Conservation (phyloP, 2,888 invertebrate species). For the Macrosiphum euphorbiae region DNA sequence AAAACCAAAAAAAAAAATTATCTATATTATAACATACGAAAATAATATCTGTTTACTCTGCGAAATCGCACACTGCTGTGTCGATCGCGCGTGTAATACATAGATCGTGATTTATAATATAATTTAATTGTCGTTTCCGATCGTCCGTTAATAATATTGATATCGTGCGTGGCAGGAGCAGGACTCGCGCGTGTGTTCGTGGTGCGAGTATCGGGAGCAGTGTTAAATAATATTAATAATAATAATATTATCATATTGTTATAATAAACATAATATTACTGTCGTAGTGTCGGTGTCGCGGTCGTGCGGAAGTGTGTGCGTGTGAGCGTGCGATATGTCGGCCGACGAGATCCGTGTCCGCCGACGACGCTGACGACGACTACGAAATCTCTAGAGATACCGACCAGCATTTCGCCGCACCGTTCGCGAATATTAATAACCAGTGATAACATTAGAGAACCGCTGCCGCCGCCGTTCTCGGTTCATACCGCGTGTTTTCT, state of each 20-base stretch:
- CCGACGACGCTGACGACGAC: conserved; percentile 19
- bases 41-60: neutral
- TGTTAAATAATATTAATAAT: neutral
- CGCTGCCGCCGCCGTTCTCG: neutral
- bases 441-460: neutral
- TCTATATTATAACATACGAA: neutral
- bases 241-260: neutral
- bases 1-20: neutral
- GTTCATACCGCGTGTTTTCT: neutral
- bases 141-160: neutral
- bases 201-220: neutral
- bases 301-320: neutral
- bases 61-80: neutral
- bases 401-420: neutral
- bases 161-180: too few relatives aligned
- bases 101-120: neutral
- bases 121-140: neutral
- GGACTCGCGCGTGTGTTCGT: too few relatives aligned
- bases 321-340: neutral
- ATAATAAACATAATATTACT: neutral
- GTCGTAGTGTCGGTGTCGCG: neutral
- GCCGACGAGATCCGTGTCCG: conserved; percentile 18
- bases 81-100: neutral
- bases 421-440: neutral
- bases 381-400: neutral